Evolutionary conservation across 2,888 invertebrate species (phyloP), one percentile per base, ranked within the genome.

Genomic region (Syrphus vitripennis): DNA sequence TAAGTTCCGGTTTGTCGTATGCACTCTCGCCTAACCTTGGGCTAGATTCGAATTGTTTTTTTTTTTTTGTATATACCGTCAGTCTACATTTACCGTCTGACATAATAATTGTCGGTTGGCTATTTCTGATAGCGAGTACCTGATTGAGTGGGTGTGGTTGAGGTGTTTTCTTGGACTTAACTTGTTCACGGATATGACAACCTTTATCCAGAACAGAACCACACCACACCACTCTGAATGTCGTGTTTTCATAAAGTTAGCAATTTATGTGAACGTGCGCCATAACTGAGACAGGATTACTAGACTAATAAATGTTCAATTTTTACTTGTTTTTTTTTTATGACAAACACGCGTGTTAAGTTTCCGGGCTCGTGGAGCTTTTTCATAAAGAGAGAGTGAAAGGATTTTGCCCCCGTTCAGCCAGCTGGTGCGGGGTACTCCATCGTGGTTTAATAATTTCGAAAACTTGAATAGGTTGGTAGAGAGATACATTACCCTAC

Each of bases 151-250:
- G 80, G 79, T 84, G 83, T 70, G 83, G 79, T 53, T 72, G 55
- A 59, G 45, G 70, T 76, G 67, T 37, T 70, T 34, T 70, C 53
- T 61, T 82, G 55, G 71, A 59, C 71, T 67, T 37, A 61, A 72
- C 59, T 67, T 67, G 71, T 80, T 84, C 80, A 80, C 83, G 80
- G 83, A 84, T 84, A 67, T 80, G 63, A 71, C 65, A 57, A 72
- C 29, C 42, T 31, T n/a, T 61, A 26, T 40, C 9, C 29, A 53
- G n/a, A n/a, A n/a, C n/a, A n/a, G n/a, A n/a, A n/a, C n/a, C n/a
- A n/a, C n/a, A n/a, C 26, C 79, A 19, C 24, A 19, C 4, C 40
- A 40, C n/a, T 26, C n/a, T n/a, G n/a, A n/a, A n/a, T 16, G 21
- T 6, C 71, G 53, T 67, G 59, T 79, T 53, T 40, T 74, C 19